Evolutionary conservation across 2,888 invertebrate genomes (phyloP).

Genomic region (Nymphalis urticae): DNA sequence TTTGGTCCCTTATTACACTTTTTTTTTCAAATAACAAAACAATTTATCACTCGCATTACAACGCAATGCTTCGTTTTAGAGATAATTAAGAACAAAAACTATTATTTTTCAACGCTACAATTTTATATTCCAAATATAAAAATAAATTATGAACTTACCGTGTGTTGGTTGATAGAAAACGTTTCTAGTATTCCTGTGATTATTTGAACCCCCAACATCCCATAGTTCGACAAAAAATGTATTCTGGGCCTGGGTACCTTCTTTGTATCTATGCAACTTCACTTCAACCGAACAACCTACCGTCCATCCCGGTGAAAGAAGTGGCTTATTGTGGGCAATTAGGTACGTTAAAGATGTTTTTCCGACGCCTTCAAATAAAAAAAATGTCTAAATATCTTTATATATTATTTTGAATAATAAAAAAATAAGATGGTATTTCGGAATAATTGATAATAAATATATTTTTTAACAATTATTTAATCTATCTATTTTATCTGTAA

Average conservation of each 20-base stretch:
- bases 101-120: too few relatives aligned
- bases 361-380: slow-evolving; percentile 89
- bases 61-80: too few relatives aligned
- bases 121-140: too few relatives aligned
- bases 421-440: too few relatives aligned
- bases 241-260: slow-evolving; percentile 94
- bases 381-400: background rate
- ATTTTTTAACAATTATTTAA: too few relatives aligned
- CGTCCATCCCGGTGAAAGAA: slow-evolving; percentile 95
- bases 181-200: slow-evolving; percentile 94
- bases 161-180: slow-evolving; percentile 97
- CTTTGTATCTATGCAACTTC: slow-evolving; percentile 96
- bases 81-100: too few relatives aligned
- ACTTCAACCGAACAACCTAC: slow-evolving; percentile 98
- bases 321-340: slow-evolving; percentile 92
- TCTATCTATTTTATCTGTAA: too few relatives aligned
- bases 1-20: too few relatives aligned
- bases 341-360: slow-evolving; percentile 97
- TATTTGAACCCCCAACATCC: slow-evolving; percentile 97
- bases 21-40: too few relatives aligned
- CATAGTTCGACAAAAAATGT: slow-evolving; percentile 97
- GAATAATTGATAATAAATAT: too few relatives aligned
- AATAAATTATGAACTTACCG: slow-evolving; percentile 77
- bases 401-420: too few relatives aligned
- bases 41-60: too few relatives aligned